phyloP scores from a whole-genome alignment of 2,797 vertebrate genomes.

The Gymnothorax reevesii region DNA sequence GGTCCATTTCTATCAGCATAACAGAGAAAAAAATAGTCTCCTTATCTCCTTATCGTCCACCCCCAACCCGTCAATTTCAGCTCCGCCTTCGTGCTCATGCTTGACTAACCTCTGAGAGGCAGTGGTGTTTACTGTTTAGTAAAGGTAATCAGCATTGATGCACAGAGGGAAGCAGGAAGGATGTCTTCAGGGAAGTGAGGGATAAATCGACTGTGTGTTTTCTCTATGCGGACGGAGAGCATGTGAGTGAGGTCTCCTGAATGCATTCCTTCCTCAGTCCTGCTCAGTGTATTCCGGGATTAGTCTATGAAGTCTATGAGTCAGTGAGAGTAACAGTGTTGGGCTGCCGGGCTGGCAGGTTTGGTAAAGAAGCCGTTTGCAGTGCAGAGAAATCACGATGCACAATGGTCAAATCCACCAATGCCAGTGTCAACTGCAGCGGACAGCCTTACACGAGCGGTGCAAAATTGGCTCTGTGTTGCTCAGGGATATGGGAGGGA shows the following conservation, averaged over 20 bases:
- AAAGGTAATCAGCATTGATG: constrained; percentile 65
- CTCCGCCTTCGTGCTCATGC: constrained; percentile 45
- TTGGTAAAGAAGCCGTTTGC: no score
- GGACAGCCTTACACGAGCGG: no score
- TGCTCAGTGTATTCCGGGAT: constrained; percentile 22
- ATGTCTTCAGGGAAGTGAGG: constrained; percentile 31
- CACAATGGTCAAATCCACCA: no score
- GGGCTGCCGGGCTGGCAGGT: no score
- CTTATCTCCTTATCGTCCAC: constrained; percentile 59
- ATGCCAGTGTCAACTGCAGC: no score
- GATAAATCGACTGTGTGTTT: constrained; percentile 50
- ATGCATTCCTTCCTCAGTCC: constrained; percentile 31
- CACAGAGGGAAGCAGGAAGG: constrained; percentile 44
- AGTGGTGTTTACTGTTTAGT: constrained; percentile 68
- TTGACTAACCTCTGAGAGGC: constrained; percentile 57
- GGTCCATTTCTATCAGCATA: constrained; percentile 45
- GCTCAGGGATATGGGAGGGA: no score
- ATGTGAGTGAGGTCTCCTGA: constrained; percentile 13
- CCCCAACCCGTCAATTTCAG: constrained; percentile 14
- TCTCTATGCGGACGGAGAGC: constrained; percentile 53
- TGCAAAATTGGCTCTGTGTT: no score
- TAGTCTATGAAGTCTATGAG: neutral
- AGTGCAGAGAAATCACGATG: no score
- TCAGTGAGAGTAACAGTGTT: no score
- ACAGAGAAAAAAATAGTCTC: constrained; percentile 51